Evolutionary conservation across 2,113 vertebrate species (phyloP), one percentile per base, ranked within the genome.

Genomic region (Plecotus auritus): DNA sequence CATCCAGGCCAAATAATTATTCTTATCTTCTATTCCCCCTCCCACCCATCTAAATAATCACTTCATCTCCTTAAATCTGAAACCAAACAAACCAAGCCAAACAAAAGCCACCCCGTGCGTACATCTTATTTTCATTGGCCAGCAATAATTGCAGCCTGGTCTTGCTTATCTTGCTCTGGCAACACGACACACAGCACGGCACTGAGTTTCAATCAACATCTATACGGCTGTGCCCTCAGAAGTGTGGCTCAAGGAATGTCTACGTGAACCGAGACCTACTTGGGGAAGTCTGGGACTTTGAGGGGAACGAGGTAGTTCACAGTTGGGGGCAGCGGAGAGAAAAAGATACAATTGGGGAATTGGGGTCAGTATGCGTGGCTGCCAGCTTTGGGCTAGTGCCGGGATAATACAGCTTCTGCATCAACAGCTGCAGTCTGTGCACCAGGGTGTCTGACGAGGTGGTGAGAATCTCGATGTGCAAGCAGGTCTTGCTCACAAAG

Each of bases 21-120:
- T 84, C 92, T 96, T 90, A 92, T 84, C 95, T 96, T 72, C 30
- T n/a, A 81, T 7, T 12, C 22, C 80, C 18, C 2, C 42, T 26
- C 28, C 40, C 40, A 54, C 40, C 61, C n/a, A 49, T 49, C 86
- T 76, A 94, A 88, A 61, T 78, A 92, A 95, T 91, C 93, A 51
- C 64, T 88, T 94, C 69, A 95, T 95, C 96, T 97, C 86, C 69
- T 90, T 59, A 90, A 88, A 83, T 28, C 93, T 40, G 77, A 91
- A 96, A 95, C n/a, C 51, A 94, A 95, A n/a, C 51, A 94, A 93
- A 87, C 8, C 35, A 77, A 77, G 49, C 30, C 73, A 94, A 95
- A 96, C n/a, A 47, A 89, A 92, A 96, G 14, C 90, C 94, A 80
- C 72, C 85, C 40, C 49, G 23, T 61, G 80, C 70, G 84, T 64